Conservation (phyloP, 2,888 invertebrate genomes). For the Drosophila atroscutellata region DNA sequence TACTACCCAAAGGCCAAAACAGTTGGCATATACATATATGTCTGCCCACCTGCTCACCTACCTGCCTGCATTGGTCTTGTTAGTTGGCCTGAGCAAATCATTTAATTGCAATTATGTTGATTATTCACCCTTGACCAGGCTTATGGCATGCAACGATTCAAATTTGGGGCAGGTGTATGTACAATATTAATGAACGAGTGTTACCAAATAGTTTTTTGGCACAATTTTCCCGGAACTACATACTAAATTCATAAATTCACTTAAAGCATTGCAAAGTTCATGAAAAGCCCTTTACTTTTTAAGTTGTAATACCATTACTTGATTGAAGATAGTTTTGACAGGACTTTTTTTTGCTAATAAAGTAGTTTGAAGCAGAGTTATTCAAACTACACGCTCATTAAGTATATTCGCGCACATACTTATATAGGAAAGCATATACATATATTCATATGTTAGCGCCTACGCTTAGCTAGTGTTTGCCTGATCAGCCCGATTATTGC, state of each 20-base stretch:
- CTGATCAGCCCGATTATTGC: constrained; percentile 48
- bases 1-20: constrained; percentile 10
- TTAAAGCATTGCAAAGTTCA: background rate
- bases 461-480: constrained; percentile 4
- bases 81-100: constrained; percentile 15
- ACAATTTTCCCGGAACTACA: background rate
- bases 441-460: background rate
- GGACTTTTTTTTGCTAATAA: background rate
- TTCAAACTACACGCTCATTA: background rate
- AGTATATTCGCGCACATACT: background rate
- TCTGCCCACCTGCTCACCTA: background rate
- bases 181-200: constrained; percentile 2
- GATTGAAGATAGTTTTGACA: background rate
- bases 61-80: background rate
- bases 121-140: constrained; percentile 16
- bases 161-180: constrained; percentile 5
- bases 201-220: background rate
- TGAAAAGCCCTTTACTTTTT: background rate
- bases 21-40: constrained; percentile 3
- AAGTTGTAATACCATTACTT: background rate
- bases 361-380: background rate
- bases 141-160: background rate
- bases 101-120: constrained; percentile 35
- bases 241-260: background rate
- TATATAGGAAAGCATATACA: background rate